Percentiles rank a stretch among this genome's conserved stretches.
phyloP scores from a whole-genome alignment of 2,797 vertebrate species.

The Parambassis ranga region DNA sequence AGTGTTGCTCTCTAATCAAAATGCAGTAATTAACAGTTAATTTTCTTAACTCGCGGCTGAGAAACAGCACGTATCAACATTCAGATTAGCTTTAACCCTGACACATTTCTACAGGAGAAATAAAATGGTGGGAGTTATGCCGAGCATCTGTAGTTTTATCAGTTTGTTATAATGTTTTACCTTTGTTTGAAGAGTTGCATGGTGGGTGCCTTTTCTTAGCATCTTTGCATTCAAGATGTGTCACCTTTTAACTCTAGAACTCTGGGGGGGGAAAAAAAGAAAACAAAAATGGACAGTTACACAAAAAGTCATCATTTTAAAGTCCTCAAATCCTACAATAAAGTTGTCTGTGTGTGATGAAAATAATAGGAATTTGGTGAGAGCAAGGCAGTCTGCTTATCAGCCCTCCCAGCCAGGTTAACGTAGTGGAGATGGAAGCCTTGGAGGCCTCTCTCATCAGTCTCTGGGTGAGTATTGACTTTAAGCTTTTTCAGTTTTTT shows the following conservation, averaged over 20 bases:
- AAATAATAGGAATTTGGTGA: slow-evolving; percentile 7
- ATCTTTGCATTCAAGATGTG: background rate
- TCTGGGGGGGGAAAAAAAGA: background rate
- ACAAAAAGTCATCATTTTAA: background rate
- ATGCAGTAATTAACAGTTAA: slow-evolving; percentile 17
- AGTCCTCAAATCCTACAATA: background rate
- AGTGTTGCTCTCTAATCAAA: slow-evolving; percentile 24
- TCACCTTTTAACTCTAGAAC: background rate
- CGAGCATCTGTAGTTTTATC: background rate
- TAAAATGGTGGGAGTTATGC: background rate
- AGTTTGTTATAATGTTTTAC: background rate
- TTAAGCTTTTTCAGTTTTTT: slow-evolving; percentile 54
- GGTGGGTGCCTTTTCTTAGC: background rate
- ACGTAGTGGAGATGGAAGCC: slow-evolving; percentile 25
- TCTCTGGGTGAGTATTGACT: slow-evolving; percentile 70
- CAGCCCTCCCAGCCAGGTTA: slow-evolving; percentile 30
- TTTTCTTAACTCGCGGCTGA: background rate
- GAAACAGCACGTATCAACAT: background rate
- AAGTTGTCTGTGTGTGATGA: background rate
- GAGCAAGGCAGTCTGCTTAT: slow-evolving; percentile 26
- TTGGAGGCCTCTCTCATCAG: slow-evolving; percentile 35
- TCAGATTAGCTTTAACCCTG: background rate
- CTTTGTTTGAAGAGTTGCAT: background rate
- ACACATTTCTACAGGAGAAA: background rate
- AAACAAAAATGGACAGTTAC: background rate